Conservation (phyloP, 2,888 invertebrate species). For the Coenonympha glycerion region DNA sequence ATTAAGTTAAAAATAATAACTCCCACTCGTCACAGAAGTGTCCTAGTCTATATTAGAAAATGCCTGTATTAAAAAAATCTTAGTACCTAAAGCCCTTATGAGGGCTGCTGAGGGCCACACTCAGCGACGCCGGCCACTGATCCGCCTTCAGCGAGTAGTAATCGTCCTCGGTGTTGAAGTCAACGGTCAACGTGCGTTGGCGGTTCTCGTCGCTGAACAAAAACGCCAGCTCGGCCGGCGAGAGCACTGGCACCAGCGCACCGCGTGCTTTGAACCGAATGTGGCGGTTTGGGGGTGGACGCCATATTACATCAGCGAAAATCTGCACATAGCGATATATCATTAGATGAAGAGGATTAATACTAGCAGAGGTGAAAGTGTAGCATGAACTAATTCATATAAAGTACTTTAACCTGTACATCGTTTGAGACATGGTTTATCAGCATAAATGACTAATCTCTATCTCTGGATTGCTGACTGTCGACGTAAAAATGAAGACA, state of each 20-base stretch:
- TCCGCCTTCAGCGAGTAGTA: slow-evolving; percentile 62
- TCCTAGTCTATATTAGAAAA: too few relatives aligned
- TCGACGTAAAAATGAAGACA: too few relatives aligned
- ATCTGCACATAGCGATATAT: slow-evolving; percentile 36
- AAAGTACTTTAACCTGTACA: too few relatives aligned
- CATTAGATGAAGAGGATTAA: neutral
- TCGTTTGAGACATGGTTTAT: too few relatives aligned
- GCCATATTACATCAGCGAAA: slow-evolving; percentile 69
- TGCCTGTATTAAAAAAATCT: slow-evolving; percentile 9
- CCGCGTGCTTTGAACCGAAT: slow-evolving; percentile 64
- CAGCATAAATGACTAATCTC: too few relatives aligned
- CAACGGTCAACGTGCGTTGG: slow-evolving; percentile 43
- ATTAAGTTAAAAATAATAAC: too few relatives aligned
- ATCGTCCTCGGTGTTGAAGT: slow-evolving; percentile 44
- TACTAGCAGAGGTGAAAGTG: too few relatives aligned
- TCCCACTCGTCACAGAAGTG: too few relatives aligned
- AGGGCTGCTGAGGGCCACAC: slow-evolving; percentile 54
- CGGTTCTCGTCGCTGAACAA: slow-evolving; percentile 44
- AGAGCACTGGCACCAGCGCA: slow-evolving; percentile 51
- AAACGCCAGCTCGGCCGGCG: slow-evolving; percentile 48
- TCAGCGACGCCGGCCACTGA: slow-evolving; percentile 43
- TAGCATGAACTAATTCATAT: too few relatives aligned
- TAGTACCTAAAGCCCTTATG: slow-evolving; percentile 61
- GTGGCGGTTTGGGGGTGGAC: slow-evolving; percentile 53
- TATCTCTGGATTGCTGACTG: too few relatives aligned